Evolutionary conservation across 2,797 vertebrate genomes (phyloP).

Genomic region (Epinephelus malabaricus): DNA sequence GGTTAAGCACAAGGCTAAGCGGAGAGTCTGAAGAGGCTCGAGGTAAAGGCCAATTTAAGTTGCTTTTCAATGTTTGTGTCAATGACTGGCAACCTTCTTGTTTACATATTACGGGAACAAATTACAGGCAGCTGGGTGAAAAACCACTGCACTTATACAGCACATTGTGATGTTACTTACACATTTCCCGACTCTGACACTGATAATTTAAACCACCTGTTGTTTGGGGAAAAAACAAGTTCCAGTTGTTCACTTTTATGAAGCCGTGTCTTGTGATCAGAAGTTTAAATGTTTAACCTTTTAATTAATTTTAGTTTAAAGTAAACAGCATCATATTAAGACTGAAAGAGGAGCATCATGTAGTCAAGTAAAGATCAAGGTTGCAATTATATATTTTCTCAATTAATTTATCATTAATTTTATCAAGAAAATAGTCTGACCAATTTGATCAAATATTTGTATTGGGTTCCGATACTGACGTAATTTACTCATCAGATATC

Average conservation of each 20-base stretch:
- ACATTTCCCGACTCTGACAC: background rate
- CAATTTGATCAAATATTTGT: too few relatives aligned
- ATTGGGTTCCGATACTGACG: too few relatives aligned
- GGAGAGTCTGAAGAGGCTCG: background rate
- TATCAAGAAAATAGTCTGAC: background rate
- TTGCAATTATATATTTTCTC: background rate
- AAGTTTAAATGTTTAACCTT: background rate
- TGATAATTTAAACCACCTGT: slow-evolving; percentile 24
- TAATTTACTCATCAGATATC: too few relatives aligned
- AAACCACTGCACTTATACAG: background rate
- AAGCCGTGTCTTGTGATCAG: background rate
- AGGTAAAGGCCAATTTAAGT: slow-evolving; percentile 3
- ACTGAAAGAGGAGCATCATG: background rate
- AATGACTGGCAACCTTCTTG: background rate
- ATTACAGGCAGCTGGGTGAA: background rate
- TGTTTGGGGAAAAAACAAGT: slow-evolving; percentile 1
- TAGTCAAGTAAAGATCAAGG: background rate
- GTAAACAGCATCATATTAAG: background rate
- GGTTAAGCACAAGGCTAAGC: slow-evolving; percentile 3
- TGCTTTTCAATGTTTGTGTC: slow-evolving; percentile 6
- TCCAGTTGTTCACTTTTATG: background rate
- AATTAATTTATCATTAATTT: background rate
- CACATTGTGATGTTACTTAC: background rate
- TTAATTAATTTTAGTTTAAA: background rate
- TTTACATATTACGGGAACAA: background rate